phyloP scores from a whole-genome alignment of 2,113 vertebrate species.

The Urocitellus parryii region DNA sequence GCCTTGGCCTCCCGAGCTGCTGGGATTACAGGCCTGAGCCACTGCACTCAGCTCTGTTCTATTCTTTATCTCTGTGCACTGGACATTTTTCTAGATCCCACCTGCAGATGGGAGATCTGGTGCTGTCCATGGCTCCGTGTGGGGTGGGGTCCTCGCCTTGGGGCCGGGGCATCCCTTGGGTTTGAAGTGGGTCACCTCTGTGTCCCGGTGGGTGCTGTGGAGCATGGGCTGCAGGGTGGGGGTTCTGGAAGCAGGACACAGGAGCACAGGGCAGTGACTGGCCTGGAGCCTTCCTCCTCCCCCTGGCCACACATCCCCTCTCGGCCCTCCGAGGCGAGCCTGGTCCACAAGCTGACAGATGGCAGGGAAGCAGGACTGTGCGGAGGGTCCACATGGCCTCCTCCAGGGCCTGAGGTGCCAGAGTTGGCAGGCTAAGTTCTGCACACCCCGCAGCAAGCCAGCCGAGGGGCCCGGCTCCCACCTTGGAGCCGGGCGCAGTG shows the following conservation, averaged over 20 bases:
- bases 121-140: fast-evolving
- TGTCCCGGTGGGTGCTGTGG: fast-evolving
- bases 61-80: neutral
- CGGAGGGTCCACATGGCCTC: no score
- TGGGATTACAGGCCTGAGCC: no score
- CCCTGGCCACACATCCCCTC: neutral
- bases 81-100: no score
- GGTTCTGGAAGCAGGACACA: neutral
- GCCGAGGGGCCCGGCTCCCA: fast-evolving
- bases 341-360: no score
- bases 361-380: no score
- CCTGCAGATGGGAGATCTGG: fast-evolving
- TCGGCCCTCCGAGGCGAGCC: fast-evolving
- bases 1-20: no score
- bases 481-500: neutral
- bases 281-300: neutral
- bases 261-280: fast-evolving
- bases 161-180: fast-evolving
- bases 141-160: neutral
- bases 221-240: fast-evolving
- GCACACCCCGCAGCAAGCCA: no score
- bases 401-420: no score
- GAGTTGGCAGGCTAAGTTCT: no score
- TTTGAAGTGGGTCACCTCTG: neutral
- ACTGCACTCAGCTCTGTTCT: no score